Percentiles rank a stretch among this genome's conserved stretches.
phyloP scores from a whole-genome alignment of 1,140 invertebrate species.

The Bombus haemorrhoidalis region DNA sequence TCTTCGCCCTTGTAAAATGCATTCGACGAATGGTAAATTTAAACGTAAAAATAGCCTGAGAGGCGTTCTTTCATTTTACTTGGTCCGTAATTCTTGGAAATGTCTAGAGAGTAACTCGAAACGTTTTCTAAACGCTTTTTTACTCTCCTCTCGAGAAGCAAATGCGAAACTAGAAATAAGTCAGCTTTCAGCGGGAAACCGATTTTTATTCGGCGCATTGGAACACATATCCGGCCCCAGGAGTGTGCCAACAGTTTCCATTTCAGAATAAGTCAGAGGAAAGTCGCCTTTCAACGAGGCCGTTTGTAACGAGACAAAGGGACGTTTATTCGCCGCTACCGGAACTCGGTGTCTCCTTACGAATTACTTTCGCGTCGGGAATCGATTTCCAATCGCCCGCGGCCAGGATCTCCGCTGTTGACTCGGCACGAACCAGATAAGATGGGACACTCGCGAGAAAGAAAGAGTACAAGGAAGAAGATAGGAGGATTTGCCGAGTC shows the following conservation, averaged over 20 bases:
- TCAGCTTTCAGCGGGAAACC: not conserved
- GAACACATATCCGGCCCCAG: slow-evolving; percentile 13
- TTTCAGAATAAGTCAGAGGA: slow-evolving; percentile 11
- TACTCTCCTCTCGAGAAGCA: not conserved
- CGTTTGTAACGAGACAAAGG: slow-evolving; percentile 41
- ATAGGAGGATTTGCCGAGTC: slow-evolving; percentile 24
- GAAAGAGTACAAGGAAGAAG: not conserved
- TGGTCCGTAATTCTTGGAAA: too few species aligned
- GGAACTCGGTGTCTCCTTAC: slow-evolving; percentile 36
- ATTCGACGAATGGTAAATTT: not conserved
- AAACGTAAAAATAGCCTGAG: not conserved
- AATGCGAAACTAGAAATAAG: not conserved
- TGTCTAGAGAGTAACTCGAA: not conserved
- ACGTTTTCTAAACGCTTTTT: slow-evolving; percentile 1
- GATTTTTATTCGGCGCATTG: slow-evolving; percentile 1
- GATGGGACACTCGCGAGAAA: slow-evolving; percentile 9
- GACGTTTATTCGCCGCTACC: slow-evolving; percentile 43
- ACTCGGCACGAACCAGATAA: slow-evolving; percentile 40
- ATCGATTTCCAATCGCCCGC: slow-evolving; percentile 67
- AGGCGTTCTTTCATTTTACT: not conserved
- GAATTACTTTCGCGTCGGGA: slow-evolving; percentile 56
- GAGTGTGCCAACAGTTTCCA: slow-evolving; percentile 30
- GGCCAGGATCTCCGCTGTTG: slow-evolving; percentile 50
- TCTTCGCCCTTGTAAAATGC: not conserved
- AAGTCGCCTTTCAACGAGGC: slow-evolving; percentile 20